Base-by-base conservation (phyloP, 2,113 vertebrate species). In the Colinus virginianus region DNA sequence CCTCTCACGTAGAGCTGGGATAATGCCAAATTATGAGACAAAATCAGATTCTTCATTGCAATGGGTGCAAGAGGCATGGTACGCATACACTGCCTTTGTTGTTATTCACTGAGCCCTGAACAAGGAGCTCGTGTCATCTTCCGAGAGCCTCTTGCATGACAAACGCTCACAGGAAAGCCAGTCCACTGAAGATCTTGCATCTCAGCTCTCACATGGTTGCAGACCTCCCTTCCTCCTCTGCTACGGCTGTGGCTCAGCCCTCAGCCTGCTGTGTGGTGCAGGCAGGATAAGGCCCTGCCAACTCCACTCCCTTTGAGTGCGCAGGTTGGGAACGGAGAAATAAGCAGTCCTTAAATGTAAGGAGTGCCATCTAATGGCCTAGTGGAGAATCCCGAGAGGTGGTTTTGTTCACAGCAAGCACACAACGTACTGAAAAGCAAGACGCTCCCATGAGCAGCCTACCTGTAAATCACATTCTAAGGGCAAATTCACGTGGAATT, bases 361-460 rank as follows among this genome's bases (percentile, higher is more conserved):
- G 77, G 83, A 75, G 62, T 81, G 92, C 90, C 93, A 78, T 66
- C 94, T 94, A 63, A 55, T 8, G 96, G 93, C 76, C 8, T 30
- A 0, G 0, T 26, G 53, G 7, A 61, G 66, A 69, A 89, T 61
- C 30, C 59, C 71, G 25, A 13, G 25, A 17, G 36, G 1, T 2
- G 0, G 4, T 28, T 32, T 2, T 1, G 18, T 3, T 43, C 48
- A 36, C 58, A 7, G 5, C 5, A 20, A 59, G 6, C 36, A 11
- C 66, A 68, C 25, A 12, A 3, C 18, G 3, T 0, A 30, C 7
- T 20, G 76, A 83, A 84, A 53, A 9, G 12, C 32, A 17, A 49
- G 11, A 25, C 42, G 49, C 30, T 51, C 30, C 18, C 43, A 2
- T 1, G 19, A 43, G n/a, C 53, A 40, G 11, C 21, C 58, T 43